A percentile compares a stretch with the other conserved stretches of the same genome.
Conservation (phyloP, 2,113 vertebrate genomes). For the Tapirus terrestris region DNA sequence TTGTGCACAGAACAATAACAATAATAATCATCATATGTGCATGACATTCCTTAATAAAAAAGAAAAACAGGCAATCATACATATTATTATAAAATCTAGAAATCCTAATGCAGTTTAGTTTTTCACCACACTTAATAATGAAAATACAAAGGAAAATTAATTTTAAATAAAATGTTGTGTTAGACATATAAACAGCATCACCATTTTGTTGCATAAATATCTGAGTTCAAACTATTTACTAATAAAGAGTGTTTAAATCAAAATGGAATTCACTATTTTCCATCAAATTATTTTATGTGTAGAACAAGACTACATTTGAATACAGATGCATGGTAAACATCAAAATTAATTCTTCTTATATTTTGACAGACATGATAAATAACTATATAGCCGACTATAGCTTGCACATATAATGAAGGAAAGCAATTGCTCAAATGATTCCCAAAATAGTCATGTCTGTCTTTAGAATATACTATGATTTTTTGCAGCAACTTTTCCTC, state of each 20-base stretch:
- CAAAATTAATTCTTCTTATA: neutral
- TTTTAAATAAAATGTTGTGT: slow-evolving; percentile 10
- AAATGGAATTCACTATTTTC: slow-evolving; percentile 31
- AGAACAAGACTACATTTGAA: slow-evolving; percentile 10
- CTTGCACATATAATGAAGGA: neutral
- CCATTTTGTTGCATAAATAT: neutral
- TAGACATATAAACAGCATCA: neutral
- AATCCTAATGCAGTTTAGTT: neutral
- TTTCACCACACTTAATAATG: slow-evolving; percentile 3
- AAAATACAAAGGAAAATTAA: neutral
- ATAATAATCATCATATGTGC: neutral
- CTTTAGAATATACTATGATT: neutral
- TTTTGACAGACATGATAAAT: neutral
- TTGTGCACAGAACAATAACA: neutral
- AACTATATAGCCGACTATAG: neutral
- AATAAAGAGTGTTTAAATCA: neutral
- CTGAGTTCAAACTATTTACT: neutral
- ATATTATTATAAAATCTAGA: slow-evolving; percentile 14
- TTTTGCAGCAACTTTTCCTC: neutral
- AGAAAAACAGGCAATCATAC: neutral
- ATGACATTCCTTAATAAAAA: neutral
- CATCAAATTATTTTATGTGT: neutral
- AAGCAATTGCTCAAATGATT: neutral
- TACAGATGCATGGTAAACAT: neutral
- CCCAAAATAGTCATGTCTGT: neutral